Evolutionary conservation across 2,797 vertebrate genomes (phyloP), one percentile per base, ranked within the genome.

Genomic region (Alauda arvensis): DNA sequence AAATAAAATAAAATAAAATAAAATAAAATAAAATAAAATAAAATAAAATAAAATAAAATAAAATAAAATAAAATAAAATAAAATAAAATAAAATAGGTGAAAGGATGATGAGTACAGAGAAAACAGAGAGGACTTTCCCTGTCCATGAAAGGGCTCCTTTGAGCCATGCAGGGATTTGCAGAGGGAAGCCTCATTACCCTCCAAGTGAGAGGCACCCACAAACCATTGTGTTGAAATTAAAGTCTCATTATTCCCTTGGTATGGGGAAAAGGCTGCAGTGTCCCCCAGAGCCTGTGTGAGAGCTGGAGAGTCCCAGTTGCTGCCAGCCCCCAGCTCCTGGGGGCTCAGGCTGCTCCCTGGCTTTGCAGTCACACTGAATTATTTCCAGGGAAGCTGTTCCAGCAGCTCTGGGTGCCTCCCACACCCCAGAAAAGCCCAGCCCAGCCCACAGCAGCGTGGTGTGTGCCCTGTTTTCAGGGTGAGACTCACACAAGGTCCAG

Each of bases 301-400:
- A 14, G 72, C 34, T 29, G 72, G 17, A 76, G 40, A 51, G 28
- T 18, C 14, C 71, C 3, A 1, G 0, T 34, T 26, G 28, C 78
- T 46, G 24, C 3, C 46, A 26, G 62, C 37, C 26, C 57, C 9
- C 1, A 10, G 67, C 16, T 18, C 33, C 18, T 5, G 3, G 5
- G 18, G 86, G 21, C 49, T 25, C 46, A 13, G 59, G 10, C 55
- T 37, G 72, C 21, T 48, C 39, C 26, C 6, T 3, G 6, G 3
- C 1, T 25, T 34, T 17, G 31, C 42, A 75, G 5, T 4, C 77
- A 20, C 53, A 8, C 6, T 0, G 3, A 1, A 8, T 4, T 4
- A 14, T 33, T 66, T 8, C 69, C 72, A 74, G 18, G 69, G 60
- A 62, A 29, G 25, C 34, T 18, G 29, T 3, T 37, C 42, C 71